phyloP scores from a whole-genome alignment of 2,113 vertebrate species.

The Brevimyrus niger region DNA sequence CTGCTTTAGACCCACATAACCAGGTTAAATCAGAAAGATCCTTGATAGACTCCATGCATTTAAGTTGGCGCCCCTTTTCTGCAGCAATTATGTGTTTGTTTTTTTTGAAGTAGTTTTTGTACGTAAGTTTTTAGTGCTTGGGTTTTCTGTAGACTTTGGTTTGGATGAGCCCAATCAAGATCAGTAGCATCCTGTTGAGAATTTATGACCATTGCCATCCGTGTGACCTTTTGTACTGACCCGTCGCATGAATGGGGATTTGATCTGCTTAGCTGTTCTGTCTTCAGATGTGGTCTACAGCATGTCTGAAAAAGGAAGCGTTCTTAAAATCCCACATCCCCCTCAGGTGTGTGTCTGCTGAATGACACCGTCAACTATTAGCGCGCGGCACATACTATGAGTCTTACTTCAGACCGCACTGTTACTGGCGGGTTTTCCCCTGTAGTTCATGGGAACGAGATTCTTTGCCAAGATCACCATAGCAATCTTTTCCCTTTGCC shows the following conservation, averaged over 20 bases:
- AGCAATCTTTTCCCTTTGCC: neutral
- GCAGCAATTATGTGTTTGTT: neutral
- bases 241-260: neutral
- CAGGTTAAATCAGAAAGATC: neutral
- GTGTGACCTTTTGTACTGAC: neutral
- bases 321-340: neutral
- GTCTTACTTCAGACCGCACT: neutral
- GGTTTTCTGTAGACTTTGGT: neutral
- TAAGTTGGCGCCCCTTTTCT: neutral
- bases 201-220: neutral
- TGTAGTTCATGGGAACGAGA: conserved; percentile 13
- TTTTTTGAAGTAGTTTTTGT: neutral
- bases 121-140: neutral
- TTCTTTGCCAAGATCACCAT: conserved; percentile 18
- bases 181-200: neutral
- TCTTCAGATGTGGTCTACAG: neutral
- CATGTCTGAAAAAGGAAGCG: neutral
- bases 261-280: neutral
- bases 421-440: conserved; percentile 4
- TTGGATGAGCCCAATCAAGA: neutral
- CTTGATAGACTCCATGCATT: neutral
- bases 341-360: neutral
- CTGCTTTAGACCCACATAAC: neutral
- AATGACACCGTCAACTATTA: neutral
- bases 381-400: neutral